Conservation (phyloP, 2,113 vertebrate species). For the Ranitomeya imitator region DNA sequence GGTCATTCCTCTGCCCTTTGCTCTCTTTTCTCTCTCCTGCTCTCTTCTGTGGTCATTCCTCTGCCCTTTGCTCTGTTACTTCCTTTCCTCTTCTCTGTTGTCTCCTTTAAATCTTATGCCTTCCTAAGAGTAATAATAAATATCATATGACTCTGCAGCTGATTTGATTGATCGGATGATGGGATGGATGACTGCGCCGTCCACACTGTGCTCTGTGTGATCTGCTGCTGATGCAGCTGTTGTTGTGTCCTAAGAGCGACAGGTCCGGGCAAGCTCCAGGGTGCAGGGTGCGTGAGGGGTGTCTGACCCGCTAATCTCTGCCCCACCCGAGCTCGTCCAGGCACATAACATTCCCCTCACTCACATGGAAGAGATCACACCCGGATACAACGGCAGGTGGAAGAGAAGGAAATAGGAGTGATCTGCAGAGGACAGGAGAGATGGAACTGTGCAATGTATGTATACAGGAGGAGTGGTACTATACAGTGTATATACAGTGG, state of each 20-base stretch:
- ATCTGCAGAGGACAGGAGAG: neutral
- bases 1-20: too few species aligned
- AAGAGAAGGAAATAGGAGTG: too few species aligned
- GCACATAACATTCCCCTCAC: neutral
- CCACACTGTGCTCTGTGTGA: too few species aligned
- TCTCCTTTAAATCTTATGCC: too few species aligned
- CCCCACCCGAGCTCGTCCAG: neutral
- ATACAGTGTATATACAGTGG: neutral
- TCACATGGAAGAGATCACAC: neutral
- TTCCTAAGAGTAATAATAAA: too few species aligned
- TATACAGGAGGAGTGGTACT: neutral
- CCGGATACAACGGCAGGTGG: neutral
- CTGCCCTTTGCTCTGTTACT: too few species aligned
- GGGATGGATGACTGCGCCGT: too few species aligned
- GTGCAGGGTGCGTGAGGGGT: neutral
- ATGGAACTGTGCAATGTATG: neutral
- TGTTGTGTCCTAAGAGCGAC: neutral
- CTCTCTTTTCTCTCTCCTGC: too few species aligned
- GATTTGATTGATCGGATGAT: too few species aligned
- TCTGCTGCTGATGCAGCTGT: neutral
- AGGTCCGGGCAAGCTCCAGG: neutral
- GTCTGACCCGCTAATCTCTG: constrained; percentile 25
- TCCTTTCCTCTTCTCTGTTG: too few species aligned
- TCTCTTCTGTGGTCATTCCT: too few species aligned
- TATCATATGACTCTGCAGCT: too few species aligned